Evolutionary conservation across 2,888 invertebrate genomes (phyloP).

Genomic region (Cephus runcator): DNA sequence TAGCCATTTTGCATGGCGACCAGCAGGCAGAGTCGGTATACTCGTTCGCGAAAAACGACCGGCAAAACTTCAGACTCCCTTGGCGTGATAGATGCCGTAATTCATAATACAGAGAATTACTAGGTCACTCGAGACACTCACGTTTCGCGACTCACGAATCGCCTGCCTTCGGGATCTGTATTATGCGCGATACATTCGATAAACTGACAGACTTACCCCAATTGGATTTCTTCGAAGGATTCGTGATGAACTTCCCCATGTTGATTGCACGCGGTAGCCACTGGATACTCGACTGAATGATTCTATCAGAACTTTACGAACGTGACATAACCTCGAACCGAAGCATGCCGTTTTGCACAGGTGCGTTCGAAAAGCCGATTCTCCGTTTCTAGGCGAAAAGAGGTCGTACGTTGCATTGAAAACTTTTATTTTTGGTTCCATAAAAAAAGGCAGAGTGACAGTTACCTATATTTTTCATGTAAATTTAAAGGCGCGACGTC

Average conservation of each 20-base stretch:
- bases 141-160: conserved; percentile 3
- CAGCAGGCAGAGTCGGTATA: conserved; percentile 19
- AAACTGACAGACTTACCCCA: background rate
- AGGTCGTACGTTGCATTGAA: background rate
- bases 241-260: background rate
- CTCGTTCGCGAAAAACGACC: conserved; percentile 10
- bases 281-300: background rate
- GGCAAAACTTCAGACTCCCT: conserved; percentile 1
- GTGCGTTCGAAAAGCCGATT: background rate
- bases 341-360: background rate
- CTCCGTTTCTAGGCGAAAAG: background rate
- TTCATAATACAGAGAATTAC: conserved; percentile 28
- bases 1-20: conserved; percentile 48
- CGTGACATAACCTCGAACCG: background rate
- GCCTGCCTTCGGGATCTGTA: background rate
- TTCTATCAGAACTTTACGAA: background rate
- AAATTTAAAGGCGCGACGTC: background rate
- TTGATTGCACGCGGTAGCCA: background rate
- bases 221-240: background rate
- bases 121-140: conserved; percentile 19
- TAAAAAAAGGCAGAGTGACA: background rate
- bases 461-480: background rate
- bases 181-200: background rate
- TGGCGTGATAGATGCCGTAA: conserved; percentile 30
- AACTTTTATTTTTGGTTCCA: background rate